These are phyloP conservation scores for Stenodera caucasica DNA, from an alignment of 2,888 invertebrate genomes.

Conservation along the genomic window DNA sequence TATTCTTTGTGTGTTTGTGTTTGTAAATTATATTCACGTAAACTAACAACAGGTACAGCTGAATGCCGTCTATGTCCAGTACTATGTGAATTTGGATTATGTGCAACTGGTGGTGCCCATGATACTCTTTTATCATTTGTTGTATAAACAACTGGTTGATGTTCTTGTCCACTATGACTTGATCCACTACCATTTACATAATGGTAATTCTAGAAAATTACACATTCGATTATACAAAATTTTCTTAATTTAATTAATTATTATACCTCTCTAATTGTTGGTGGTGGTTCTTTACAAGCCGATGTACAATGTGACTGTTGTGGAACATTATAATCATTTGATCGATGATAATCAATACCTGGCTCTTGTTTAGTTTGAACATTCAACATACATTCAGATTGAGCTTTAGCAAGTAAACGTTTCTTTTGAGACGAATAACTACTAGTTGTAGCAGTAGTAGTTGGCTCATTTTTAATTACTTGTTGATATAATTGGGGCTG, in stretches of 20 bases:
- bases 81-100: constrained; percentile 38
- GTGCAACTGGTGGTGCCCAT: constrained; percentile 59
- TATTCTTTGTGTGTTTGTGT: constrained; percentile 61
- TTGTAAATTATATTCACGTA: constrained; percentile 52
- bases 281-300: constrained; percentile 59
- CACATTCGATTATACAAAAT: background rate
- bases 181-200: constrained; percentile 33
- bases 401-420: constrained; percentile 82
- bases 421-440: constrained; percentile 78
- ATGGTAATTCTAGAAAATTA: constrained; percentile 33
- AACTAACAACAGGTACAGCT: constrained; percentile 53
- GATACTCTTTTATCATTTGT: constrained; percentile 62
- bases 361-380: constrained; percentile 66
- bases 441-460: constrained; percentile 35
- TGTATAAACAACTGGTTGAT: constrained; percentile 43
- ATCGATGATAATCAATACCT: constrained; percentile 52
- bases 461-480: constrained; percentile 61
- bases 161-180: constrained; percentile 47
- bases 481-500: constrained; percentile 48
- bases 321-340: constrained; percentile 43
- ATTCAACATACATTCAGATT: constrained; percentile 70
- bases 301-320: constrained; percentile 50
- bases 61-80: constrained; percentile 48
- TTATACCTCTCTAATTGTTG: constrained; percentile 38
- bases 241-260: constrained; percentile 5